phyloP scores from a whole-genome alignment of 1,140 invertebrate species.

The Lordiphosa mommai region DNA sequence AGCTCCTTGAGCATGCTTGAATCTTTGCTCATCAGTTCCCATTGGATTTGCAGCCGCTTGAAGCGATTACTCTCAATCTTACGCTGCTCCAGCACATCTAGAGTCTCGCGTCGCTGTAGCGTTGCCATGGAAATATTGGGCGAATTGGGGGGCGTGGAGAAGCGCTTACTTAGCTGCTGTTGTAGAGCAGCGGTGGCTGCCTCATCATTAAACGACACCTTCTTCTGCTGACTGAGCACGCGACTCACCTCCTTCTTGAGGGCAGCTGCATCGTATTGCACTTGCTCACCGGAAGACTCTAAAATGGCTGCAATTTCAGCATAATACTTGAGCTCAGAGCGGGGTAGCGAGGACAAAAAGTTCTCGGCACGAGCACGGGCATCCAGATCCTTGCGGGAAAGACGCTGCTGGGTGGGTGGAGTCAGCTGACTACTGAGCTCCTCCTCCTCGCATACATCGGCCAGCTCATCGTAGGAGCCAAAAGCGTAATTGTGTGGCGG shows the following conservation, averaged over 20 bases:
- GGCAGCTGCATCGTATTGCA: conserved; percentile 85
- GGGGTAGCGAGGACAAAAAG: conserved; percentile 69
- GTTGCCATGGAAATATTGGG: conserved; percentile 84
- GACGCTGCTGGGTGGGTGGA: conserved; percentile 80
- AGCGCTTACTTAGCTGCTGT: conserved; percentile 67
- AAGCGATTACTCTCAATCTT: conserved; percentile 82
- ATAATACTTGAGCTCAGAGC: conserved; percentile 78
- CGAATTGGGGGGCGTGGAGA: conserved; percentile 85
- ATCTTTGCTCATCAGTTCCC: conserved; percentile 88
- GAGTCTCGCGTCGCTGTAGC: conserved; percentile 49
- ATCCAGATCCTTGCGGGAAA: conserved; percentile 80
- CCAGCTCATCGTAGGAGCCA: conserved; percentile 80
- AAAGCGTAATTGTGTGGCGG: conserved; percentile 85
- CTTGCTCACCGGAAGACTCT: conserved; percentile 84
- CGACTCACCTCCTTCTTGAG: conserved; percentile 85
- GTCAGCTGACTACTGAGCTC: conserved; percentile 78
- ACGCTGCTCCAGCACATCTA: conserved; percentile 69
- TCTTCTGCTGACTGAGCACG: conserved; percentile 84
- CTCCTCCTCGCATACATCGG: conserved; percentile 84
- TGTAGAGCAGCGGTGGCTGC: conserved; percentile 54
- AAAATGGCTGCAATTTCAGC: conserved; percentile 84
- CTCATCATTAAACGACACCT: conserved; percentile 81
- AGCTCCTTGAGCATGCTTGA: conserved; percentile 75
- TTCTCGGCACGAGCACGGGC: conserved; percentile 70
- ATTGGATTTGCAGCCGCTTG: conserved; percentile 90